phyloP scores from a whole-genome alignment of 2,888 invertebrate genomes.

The Tipula vernalis region DNA sequence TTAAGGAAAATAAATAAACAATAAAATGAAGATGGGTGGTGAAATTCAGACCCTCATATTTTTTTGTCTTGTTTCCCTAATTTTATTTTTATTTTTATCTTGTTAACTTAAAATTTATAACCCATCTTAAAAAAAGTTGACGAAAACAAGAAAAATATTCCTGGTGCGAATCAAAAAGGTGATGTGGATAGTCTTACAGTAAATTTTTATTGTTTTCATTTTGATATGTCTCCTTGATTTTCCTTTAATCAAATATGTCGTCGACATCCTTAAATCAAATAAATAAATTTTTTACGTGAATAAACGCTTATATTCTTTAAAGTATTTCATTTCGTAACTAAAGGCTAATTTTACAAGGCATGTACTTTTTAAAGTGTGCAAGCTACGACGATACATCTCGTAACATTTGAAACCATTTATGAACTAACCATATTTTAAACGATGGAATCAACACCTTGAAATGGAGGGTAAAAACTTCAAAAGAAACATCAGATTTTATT shows the following conservation, averaged over 20 bases:
- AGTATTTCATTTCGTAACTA: no score
- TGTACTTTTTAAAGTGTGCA: no score
- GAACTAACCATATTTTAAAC: no score
- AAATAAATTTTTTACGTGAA: no score
- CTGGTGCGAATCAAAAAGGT: background rate
- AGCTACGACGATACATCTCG: no score
- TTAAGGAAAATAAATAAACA: background rate
- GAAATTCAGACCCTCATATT: background rate
- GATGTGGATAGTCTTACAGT: background rate
- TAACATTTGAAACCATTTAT: background rate
- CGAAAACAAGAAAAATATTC: background rate
- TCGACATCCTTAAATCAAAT: no score
- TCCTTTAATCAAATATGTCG: background rate
- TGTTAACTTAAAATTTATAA: background rate
- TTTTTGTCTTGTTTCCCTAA: background rate
- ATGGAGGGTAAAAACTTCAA: no score
- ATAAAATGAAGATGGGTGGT: background rate
- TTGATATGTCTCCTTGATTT: background rate
- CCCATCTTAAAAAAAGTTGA: background rate
- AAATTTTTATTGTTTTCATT: background rate
- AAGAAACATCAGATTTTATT: no score
- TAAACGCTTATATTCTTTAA: no score
- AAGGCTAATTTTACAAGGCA: no score
- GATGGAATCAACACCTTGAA: no score
- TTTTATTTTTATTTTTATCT: background rate